Conservation (phyloP, 2,113 vertebrate genomes). For the Clarias batrachus region DNA sequence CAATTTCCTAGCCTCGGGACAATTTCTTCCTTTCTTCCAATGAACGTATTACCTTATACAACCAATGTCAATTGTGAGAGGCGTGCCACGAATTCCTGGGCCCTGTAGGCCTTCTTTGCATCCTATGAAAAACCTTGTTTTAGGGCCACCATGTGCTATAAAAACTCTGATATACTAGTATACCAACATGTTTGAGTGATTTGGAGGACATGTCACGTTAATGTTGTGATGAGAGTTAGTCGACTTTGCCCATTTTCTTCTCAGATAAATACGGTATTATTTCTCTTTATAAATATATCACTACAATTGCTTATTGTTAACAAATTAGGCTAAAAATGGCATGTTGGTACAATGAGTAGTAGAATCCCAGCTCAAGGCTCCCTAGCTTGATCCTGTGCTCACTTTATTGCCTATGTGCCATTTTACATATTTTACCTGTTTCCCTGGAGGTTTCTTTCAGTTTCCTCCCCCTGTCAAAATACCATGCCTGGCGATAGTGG, state of each 20-base stretch:
- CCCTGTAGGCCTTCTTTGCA: neutral
- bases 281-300: neutral
- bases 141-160: neutral
- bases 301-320: neutral
- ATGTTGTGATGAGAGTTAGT: neutral
- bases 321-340: neutral
- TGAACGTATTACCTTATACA: conserved; percentile 35
- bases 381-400: neutral
- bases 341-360: too few species aligned
- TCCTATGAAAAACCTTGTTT: neutral
- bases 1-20: conserved; percentile 13
- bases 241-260: neutral
- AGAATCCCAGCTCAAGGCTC: neutral
- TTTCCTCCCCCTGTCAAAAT: neutral
- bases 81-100: neutral
- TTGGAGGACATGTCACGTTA: neutral
- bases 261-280: neutral
- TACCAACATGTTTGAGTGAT: neutral
- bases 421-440: neutral
- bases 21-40: conserved; percentile 12
- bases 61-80: conserved; percentile 26
- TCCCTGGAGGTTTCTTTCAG: neutral
- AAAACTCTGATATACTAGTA: neutral
- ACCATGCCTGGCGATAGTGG: neutral
- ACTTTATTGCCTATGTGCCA: neutral